These are phyloP conservation scores for Smittia sp. DNA, from an alignment of 2,888 invertebrate species.

Conservation along the genomic window DNA sequence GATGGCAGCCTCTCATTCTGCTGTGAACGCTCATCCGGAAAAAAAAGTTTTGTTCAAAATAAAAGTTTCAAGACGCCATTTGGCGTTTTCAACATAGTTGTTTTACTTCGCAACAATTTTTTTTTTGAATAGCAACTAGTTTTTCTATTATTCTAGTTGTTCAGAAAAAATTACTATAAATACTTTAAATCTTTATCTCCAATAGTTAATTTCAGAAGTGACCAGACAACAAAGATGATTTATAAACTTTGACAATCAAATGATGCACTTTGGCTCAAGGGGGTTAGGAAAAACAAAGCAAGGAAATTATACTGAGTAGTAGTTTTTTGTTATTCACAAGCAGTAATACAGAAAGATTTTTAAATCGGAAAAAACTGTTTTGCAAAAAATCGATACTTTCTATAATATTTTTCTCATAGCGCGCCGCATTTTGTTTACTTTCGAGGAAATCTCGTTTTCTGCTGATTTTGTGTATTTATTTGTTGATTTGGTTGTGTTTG, in stretches of 20 bases:
- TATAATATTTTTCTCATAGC: slow-evolving; percentile 20
- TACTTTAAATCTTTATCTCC: no score
- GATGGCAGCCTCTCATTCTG: slow-evolving; percentile 9
- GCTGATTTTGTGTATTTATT: slow-evolving; percentile 4
- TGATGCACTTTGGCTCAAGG: no score
- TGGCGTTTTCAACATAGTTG: not conserved
- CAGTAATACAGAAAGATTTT: not conserved
- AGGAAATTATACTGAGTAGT: no score
- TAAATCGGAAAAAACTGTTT: not conserved
- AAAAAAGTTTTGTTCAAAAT: slow-evolving; percentile 16
- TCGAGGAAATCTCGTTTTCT: slow-evolving; percentile 22
- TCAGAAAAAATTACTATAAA: no score
- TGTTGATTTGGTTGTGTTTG: slow-evolving; percentile 16
- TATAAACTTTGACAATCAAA: no score
- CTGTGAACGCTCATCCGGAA: not conserved
- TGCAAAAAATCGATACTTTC: slow-evolving; percentile 34
- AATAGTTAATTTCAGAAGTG: no score
- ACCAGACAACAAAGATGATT: no score
- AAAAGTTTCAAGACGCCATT: slow-evolving; percentile 39
- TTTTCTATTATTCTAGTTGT: no score
- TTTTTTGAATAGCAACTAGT: no score
- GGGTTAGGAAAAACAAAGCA: no score
- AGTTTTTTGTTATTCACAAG: not conserved
- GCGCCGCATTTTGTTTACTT: slow-evolving; percentile 40
- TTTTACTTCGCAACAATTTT: no score